phyloP scores from a whole-genome alignment of 2,113 vertebrate genomes.

The Phylloscopus trochiloides region DNA sequence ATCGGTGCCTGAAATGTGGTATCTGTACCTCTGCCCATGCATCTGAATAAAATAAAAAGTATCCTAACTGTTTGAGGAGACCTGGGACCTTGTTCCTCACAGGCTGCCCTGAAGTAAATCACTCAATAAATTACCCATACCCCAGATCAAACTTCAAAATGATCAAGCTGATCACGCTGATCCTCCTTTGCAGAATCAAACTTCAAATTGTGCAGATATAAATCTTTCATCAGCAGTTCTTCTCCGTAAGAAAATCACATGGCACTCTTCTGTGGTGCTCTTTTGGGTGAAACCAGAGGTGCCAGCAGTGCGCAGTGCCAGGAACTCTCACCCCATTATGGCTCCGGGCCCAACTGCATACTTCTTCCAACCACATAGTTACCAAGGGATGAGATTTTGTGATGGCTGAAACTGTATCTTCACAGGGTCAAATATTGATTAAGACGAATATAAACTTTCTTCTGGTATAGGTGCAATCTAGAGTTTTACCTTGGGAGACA shows the following conservation, averaged over 20 bases:
- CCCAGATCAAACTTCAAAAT: not conserved
- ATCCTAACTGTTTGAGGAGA: too few species aligned
- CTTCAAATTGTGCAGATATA: rapidly evolving
- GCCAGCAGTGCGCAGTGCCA: rapidly evolving
- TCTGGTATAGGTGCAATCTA: not conserved
- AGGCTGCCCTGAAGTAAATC: not conserved
- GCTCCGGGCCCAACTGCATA: rapidly evolving
- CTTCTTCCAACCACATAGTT: not conserved
- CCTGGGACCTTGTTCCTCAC: not conserved
- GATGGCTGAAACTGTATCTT: not conserved
- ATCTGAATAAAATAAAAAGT: not conserved
- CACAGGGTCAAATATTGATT: rapidly evolving
- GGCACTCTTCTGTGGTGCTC: rapidly evolving
- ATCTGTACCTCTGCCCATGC: too few species aligned
- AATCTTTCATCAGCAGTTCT: not conserved
- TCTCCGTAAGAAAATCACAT: rapidly evolving
- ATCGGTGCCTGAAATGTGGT: too few species aligned
- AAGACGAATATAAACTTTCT: not conserved
- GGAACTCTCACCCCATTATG: not conserved
- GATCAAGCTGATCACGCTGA: not conserved
- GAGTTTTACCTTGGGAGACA: not conserved
- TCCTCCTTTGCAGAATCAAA: not conserved
- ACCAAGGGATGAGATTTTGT: not conserved
- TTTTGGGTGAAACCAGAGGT: not conserved
- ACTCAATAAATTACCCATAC: too few species aligned